Percentiles rank a stretch among this genome's conserved stretches.
phyloP scores from a whole-genome alignment of 2,113 vertebrate genomes.

The Ptychochromis oligacanthus region DNA sequence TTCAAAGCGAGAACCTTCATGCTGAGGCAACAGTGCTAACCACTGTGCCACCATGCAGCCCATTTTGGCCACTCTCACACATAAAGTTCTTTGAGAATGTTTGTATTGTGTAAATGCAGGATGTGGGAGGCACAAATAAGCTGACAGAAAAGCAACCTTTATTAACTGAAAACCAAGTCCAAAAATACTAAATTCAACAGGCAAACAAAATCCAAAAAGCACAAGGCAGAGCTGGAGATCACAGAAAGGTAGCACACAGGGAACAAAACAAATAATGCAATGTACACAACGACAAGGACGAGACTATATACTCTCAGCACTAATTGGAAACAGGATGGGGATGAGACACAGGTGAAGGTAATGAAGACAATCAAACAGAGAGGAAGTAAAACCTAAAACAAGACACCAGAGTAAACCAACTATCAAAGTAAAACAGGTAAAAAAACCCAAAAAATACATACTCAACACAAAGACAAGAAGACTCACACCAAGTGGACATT shows the following conservation, averaged over 20 bases:
- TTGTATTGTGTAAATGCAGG: not conserved
- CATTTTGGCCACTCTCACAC: not conserved
- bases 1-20: not conserved
- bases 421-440: too few relatives aligned
- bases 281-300: not conserved
- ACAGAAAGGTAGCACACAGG: not conserved
- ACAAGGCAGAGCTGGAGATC: not conserved
- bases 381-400: too few relatives aligned
- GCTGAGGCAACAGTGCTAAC: not conserved
- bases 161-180: constrained; percentile 1
- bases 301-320: not conserved
- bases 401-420: too few relatives aligned
- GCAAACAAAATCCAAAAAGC: not conserved
- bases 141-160: not conserved
- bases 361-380: too few relatives aligned
- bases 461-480: too few relatives aligned
- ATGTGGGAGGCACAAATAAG: not conserved
- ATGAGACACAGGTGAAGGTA: too few relatives aligned
- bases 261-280: not conserved
- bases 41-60: not conserved
- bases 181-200: too few relatives aligned
- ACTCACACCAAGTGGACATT: too few relatives aligned
- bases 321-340: not conserved
- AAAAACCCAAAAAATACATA: too few relatives aligned
- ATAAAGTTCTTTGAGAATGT: not conserved